phyloP scores from a whole-genome alignment of 2,888 invertebrate species.

The Drosophila diplacantha region DNA sequence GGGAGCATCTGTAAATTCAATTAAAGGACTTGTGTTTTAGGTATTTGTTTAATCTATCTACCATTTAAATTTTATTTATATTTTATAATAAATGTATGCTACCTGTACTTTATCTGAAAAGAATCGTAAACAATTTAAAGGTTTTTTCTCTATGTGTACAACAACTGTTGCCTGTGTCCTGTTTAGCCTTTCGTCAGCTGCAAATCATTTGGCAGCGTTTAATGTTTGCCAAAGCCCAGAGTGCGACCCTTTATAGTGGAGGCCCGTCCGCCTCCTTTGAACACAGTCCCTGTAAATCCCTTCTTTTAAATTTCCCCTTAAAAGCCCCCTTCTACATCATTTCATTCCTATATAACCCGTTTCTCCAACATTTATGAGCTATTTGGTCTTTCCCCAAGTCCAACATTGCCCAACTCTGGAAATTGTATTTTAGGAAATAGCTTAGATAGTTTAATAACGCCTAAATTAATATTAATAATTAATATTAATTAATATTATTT shows the following conservation, averaged over 20 bases:
- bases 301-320: not conserved
- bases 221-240: slow-evolving; percentile 43
- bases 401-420: not conserved
- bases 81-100: not conserved
- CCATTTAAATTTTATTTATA: not conserved
- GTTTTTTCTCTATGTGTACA: slow-evolving; percentile 3
- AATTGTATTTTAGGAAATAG: not conserved
- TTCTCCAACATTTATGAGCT: slow-evolving; percentile 27
- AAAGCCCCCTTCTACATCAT: not conserved
- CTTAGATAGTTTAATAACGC: not conserved
- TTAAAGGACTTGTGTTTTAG: too few species aligned
- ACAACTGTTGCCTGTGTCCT: slow-evolving; percentile 25
- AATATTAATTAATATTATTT: not conserved
- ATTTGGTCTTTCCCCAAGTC: slow-evolving; percentile 6
- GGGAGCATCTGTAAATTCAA: not conserved
- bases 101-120: not conserved
- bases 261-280: too few species aligned
- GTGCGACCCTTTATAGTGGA: slow-evolving; percentile 6
- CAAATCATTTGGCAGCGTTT: slow-evolving; percentile 52
- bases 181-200: slow-evolving; percentile 54
- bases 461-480: not conserved
- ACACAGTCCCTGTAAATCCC: not conserved
- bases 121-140: not conserved
- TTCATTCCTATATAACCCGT: slow-evolving; percentile 7
- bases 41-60: not conserved